A percentile compares a stretch with the other conserved stretches of the same genome.
Conservation (phyloP, 2,113 vertebrate species). For the Dasyornis broadbenti region DNA sequence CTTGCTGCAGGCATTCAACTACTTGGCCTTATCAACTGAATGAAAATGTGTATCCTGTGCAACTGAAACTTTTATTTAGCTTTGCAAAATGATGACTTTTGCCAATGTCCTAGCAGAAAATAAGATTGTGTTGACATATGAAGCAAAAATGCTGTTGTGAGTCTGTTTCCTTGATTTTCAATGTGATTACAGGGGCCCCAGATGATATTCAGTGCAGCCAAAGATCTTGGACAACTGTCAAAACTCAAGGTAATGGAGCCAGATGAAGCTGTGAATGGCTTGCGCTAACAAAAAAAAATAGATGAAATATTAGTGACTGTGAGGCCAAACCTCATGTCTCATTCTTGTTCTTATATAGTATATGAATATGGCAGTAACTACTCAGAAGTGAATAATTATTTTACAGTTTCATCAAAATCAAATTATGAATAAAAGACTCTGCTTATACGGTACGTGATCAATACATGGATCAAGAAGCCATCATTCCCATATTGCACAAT, state of each 20-base stretch:
- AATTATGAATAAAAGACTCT: background rate
- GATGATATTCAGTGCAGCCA: slow-evolving; percentile 97
- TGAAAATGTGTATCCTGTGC: background rate
- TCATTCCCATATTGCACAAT: background rate
- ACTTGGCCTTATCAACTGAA: background rate
- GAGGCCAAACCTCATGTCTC: background rate
- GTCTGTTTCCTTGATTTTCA: background rate
- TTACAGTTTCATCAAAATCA: background rate
- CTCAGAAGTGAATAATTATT: background rate
- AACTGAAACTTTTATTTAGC: slow-evolving; percentile 23
- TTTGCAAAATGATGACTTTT: background rate
- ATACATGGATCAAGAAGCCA: background rate
- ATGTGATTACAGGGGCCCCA: slow-evolving; percentile 84
- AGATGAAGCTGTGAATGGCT: background rate
- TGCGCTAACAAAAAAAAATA: background rate
- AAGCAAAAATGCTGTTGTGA: background rate
- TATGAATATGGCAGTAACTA: background rate
- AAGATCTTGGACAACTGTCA: slow-evolving; percentile 94
- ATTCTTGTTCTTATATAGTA: background rate
- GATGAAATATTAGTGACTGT: background rate
- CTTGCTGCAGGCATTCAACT: background rate
- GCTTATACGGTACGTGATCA: background rate
- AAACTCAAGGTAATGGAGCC: slow-evolving; percentile 90
- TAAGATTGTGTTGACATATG: background rate
- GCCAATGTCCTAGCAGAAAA: background rate